Evolutionary conservation across 2,113 vertebrate genomes (phyloP).

Genomic region (Danionella cerebrum): DNA sequence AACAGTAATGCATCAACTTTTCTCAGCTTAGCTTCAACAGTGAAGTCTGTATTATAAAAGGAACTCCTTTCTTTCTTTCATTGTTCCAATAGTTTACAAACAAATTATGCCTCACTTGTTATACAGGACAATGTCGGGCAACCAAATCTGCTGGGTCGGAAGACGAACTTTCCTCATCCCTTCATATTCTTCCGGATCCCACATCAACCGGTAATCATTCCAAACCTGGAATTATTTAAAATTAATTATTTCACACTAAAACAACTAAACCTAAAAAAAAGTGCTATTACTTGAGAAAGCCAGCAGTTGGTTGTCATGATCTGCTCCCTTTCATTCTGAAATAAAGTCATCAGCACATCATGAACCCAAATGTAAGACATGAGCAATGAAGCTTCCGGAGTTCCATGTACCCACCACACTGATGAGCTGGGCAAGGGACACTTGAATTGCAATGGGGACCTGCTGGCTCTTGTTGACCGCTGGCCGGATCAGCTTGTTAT

Average conservation of each 20-base stretch:
- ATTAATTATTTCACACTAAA: neutral
- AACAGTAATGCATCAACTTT: too few relatives aligned
- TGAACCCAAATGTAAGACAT: neutral
- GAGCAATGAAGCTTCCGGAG: neutral
- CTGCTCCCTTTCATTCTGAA: constrained; percentile 72
- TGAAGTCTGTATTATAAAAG: too few relatives aligned
- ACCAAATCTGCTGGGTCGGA: constrained; percentile 70
- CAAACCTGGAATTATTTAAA: constrained; percentile 52
- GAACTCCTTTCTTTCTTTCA: too few relatives aligned
- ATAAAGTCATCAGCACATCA: neutral
- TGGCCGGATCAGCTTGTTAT: constrained; percentile 72
- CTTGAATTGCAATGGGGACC: constrained; percentile 69
- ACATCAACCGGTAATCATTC: constrained; percentile 71
- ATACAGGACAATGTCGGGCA: constrained; percentile 73
- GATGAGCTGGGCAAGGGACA: constrained; percentile 71
- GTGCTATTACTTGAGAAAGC: constrained; percentile 63
- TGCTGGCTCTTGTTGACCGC: constrained; percentile 71
- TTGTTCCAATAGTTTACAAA: too few relatives aligned
- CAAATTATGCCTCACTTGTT: constrained; percentile 59
- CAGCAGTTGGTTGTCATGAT: constrained; percentile 77
- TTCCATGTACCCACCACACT: constrained; percentile 59
- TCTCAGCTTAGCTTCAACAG: too few relatives aligned
- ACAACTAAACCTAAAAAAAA: neutral
- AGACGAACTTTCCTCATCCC: constrained; percentile 70
- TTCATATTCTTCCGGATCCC: constrained; percentile 69